Base-by-base conservation (phyloP, 2,797 vertebrate genomes). In the Neomorphus geoffroyi region DNA sequence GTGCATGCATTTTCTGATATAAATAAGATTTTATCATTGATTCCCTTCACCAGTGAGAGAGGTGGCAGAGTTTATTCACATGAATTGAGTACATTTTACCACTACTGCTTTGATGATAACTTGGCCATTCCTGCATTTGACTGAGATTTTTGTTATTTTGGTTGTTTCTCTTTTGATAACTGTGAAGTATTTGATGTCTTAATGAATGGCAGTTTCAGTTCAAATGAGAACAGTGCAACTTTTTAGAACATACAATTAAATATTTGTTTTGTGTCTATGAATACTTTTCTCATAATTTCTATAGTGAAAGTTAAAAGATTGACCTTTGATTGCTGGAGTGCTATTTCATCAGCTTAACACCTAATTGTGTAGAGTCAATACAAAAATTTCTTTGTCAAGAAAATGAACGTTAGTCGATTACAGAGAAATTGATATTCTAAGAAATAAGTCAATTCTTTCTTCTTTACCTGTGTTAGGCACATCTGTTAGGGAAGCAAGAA, bases 271-370 rank as follows among this genome's bases (percentile, higher is more conserved):
- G 39, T 85, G 64, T 13, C 32, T 81, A 6, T 66, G 56, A 85
- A 26, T 92, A 87, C 56, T 94, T 91, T 92, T 91, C 53, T 51
- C 16, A 54, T 64, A 0, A 6, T 80, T 86, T 85, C 71, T 67
- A 24, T 48, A 91, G 45, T 82, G 45, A 80, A 96, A 93, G 28
- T 56, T 80, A 84, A 77, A 89, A 91, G 57, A 48, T 6, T 91
- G 75, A 80, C 79, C 71, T 87, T 84, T 80, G 61, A 70, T 28
- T 82, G 19, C 35, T 66, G 10, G 5, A 66, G 18, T n/a, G 16
- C 30, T 18, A 60, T 86, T 84, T 90, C 32, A 62, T 77, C 33
- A 74, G 30, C 75, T 85, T 80, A 77, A 89, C 56, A 69, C 39
- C 46, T 80, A 80, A 77, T 67, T 85, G 17, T 0, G 0, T 67